Conservation (phyloP, 2,797 vertebrate genomes). For the Anisognathus igniventris region DNA sequence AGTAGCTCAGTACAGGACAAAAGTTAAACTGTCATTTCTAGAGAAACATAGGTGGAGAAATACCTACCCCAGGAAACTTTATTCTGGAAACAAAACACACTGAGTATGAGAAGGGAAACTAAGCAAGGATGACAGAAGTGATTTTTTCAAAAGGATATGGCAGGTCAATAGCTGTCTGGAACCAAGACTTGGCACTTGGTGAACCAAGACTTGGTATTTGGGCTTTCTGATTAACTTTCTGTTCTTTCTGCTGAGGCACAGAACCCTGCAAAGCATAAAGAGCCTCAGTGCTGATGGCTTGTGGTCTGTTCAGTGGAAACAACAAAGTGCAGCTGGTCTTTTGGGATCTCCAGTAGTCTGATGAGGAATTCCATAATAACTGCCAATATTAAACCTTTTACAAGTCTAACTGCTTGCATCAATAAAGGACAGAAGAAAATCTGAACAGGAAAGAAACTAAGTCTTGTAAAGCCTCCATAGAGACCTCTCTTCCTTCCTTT, state of each 20-base stretch:
- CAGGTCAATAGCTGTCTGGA: neutral
- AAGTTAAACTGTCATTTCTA: neutral
- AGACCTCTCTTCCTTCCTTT: neutral
- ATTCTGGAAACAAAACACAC: neutral
- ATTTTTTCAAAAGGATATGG: neutral
- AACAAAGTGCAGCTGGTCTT: neutral
- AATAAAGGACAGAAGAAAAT: neutral
- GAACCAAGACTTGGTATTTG: neutral
- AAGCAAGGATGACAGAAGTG: neutral
- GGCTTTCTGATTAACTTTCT: neutral
- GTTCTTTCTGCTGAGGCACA: neutral
- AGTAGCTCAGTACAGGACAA: neutral
- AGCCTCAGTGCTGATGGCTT: neutral
- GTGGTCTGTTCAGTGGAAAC: neutral
- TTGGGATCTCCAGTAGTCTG: neutral
- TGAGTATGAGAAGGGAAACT: neutral
- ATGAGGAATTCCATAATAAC: constrained; percentile 18
- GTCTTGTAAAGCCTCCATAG: neutral
- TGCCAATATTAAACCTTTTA: constrained; percentile 26
- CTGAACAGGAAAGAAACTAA: neutral
- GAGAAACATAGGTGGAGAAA: neutral
- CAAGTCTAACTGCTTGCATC: neutral
- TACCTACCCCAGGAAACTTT: neutral
- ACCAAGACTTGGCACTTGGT: neutral
- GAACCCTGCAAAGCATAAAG: neutral